phyloP scores from a whole-genome alignment of 2,888 invertebrate genomes.

The Smittia sp. region DNA sequence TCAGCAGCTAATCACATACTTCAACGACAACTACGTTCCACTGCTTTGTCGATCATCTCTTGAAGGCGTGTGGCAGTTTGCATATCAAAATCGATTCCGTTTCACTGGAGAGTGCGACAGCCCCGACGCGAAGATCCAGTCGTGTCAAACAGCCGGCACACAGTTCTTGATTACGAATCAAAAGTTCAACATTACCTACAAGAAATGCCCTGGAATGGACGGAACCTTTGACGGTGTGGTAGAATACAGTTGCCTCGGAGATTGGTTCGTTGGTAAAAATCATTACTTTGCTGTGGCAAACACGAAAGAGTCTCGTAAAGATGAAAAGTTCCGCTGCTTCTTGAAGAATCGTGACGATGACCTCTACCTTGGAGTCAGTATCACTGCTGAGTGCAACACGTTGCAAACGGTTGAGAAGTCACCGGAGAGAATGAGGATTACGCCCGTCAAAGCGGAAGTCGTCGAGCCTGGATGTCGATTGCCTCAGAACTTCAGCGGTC shows the following conservation, averaged over 20 bases:
- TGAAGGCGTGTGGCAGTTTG: constrained; percentile 96
- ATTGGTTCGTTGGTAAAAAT: constrained; percentile 95
- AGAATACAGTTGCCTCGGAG: constrained; percentile 88
- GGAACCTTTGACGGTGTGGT: constrained; percentile 88
- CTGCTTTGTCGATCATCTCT: constrained; percentile 88
- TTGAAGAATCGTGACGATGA: constrained; percentile 92
- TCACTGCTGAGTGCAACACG: constrained; percentile 89
- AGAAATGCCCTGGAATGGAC: constrained; percentile 84
- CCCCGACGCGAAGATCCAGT: constrained; percentile 83
- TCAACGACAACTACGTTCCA: constrained; percentile 85
- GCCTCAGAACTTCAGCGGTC: constrained; percentile 90
- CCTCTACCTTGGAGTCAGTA: constrained; percentile 85
- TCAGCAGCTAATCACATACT: constrained; percentile 79
- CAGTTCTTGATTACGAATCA: constrained; percentile 95
- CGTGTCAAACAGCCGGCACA: constrained; percentile 93
- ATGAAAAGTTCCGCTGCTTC: constrained; percentile 93
- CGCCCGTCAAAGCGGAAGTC: constrained; percentile 84
- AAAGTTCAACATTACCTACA: constrained; percentile 93
- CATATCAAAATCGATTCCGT: constrained; percentile 73
- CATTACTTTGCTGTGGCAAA: constrained; percentile 97
- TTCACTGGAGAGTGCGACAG: constrained; percentile 90
- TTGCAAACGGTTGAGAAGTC: constrained; percentile 91
- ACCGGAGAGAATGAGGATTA: constrained; percentile 82
- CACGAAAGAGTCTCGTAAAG: constrained; percentile 90
- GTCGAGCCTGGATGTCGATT: constrained; percentile 88